Percentiles rank a stretch among this genome's conserved stretches.
Conservation (phyloP, 1,140 invertebrate species). For the Chrysopa pallens region DNA sequence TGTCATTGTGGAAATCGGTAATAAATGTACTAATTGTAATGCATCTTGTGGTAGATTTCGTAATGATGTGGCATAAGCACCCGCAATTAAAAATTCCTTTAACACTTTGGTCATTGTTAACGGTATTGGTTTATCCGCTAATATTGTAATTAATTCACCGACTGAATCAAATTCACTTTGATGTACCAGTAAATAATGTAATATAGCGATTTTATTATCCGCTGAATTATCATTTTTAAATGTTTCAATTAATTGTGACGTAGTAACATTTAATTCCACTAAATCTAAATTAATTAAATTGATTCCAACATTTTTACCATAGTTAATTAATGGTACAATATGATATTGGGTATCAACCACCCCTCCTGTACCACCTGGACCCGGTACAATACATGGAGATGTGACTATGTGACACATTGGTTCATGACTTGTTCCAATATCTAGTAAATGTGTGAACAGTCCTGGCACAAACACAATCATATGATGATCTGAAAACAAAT, state of each 20-base stretch:
- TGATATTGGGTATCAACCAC: conserved; percentile 31
- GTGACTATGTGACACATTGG: conserved; percentile 61
- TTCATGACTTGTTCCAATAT: conserved; percentile 60
- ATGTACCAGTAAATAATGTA: conserved; percentile 64
- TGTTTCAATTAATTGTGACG: conserved; percentile 40
- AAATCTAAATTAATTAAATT: conserved; percentile 52
- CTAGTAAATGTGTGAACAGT: conserved; percentile 59
- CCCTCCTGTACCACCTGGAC: conserved; percentile 13
- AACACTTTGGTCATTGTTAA: conserved; percentile 38
- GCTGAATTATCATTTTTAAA: conserved; percentile 43
- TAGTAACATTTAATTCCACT: conserved; percentile 39
- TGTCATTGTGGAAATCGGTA: conserved; percentile 48
- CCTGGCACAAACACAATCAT: conserved; percentile 59
- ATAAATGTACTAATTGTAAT: conserved; percentile 36
- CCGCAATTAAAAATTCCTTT: conserved; percentile 59
- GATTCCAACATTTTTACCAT: conserved; percentile 32
- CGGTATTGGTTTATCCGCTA: conserved; percentile 29
- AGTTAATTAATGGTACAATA: conserved; percentile 38
- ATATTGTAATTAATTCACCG: conserved; percentile 35
- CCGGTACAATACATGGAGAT: conserved; percentile 24
- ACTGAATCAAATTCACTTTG: conserved; percentile 48
- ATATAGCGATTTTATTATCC: conserved; percentile 51
- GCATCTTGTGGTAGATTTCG: conserved; percentile 52
- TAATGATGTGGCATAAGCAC: conserved; percentile 48
- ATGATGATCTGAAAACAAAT: conserved; percentile 38